A percentile compares a stretch with the other conserved stretches of the same genome.
phyloP scores from a whole-genome alignment of 2,888 invertebrate species.

The Idaea dimidiata region DNA sequence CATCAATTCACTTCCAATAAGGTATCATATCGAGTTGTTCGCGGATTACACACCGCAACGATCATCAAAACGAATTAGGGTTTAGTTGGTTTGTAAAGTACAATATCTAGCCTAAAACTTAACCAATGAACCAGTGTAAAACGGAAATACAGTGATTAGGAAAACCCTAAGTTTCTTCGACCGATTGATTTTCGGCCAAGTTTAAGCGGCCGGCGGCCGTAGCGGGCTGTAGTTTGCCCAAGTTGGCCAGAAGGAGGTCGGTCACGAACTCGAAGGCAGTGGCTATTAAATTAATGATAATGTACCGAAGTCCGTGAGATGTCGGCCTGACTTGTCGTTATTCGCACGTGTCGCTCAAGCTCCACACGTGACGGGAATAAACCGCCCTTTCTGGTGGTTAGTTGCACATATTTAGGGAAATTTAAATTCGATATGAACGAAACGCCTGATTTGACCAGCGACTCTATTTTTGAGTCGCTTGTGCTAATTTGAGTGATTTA shows the following conservation, averaged over 20 bases:
- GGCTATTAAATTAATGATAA: slow-evolving; percentile 68
- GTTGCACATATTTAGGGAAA: neutral
- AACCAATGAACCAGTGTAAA: neutral
- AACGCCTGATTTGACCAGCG: neutral
- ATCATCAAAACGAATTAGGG: too few species aligned
- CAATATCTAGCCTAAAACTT: neutral
- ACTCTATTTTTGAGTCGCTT: too few species aligned
- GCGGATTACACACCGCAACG: too few species aligned
- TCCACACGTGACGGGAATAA: slow-evolving; percentile 43
- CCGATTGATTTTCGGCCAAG: neutral
- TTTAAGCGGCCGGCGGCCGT: neutral
- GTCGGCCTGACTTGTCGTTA: slow-evolving; percentile 46
- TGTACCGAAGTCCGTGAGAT: slow-evolving; percentile 48
- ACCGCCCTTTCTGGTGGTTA: slow-evolving; percentile 17
- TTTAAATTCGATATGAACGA: neutral
- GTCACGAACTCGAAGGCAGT: neutral
- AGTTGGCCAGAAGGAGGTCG: neutral
- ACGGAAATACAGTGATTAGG: neutral
- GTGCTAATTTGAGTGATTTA: neutral
- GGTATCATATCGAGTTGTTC: too few species aligned
- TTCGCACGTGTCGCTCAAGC: slow-evolving; percentile 55
- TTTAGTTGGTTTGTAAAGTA: neutral
- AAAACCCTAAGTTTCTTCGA: neutral
- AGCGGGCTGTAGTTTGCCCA: neutral
- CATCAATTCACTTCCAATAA: too few species aligned